Conservation (phyloP, 2,797 vertebrate species). For the Pyrocephalus nanus region DNA sequence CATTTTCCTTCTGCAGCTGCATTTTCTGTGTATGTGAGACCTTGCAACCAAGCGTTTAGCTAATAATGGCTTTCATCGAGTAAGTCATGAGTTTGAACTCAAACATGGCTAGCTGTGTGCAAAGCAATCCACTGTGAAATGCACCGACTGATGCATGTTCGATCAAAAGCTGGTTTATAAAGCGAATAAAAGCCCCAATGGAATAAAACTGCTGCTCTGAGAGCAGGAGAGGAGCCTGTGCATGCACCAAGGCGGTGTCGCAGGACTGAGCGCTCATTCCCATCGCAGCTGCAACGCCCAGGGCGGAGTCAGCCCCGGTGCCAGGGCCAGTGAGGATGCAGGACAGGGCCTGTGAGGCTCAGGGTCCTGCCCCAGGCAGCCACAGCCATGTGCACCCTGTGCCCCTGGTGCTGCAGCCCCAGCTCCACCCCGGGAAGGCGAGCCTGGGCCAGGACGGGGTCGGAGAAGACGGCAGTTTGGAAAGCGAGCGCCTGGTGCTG, state of each 20-base stretch:
- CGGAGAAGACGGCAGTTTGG: background rate
- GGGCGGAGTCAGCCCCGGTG: background rate
- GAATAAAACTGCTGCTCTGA: conserved; percentile 20
- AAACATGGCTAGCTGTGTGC: conserved; percentile 53
- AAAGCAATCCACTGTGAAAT: conserved; percentile 67
- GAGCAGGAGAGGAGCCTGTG: background rate
- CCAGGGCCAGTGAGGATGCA: background rate
- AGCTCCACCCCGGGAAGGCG: background rate
- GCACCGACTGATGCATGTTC: conserved; percentile 53
- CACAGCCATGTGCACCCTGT: background rate
- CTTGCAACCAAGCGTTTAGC: background rate
- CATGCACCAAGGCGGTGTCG: background rate
- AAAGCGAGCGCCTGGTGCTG: background rate
- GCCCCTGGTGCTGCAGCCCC: background rate
- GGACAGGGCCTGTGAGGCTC: background rate
- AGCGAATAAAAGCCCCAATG: conserved; percentile 17
- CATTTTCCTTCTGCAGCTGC: background rate
- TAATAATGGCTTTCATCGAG: conserved; percentile 28
- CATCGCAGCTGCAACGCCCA: background rate
- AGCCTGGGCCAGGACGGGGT: background rate
- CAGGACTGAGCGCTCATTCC: background rate
- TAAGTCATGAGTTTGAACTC: conserved; percentile 66
- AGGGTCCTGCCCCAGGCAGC: background rate
- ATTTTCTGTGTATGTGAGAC: background rate
- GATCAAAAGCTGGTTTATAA: conserved; percentile 54